Base-by-base conservation (phyloP, 2,797 vertebrate species). In the Threskiornis aethiopicus region DNA sequence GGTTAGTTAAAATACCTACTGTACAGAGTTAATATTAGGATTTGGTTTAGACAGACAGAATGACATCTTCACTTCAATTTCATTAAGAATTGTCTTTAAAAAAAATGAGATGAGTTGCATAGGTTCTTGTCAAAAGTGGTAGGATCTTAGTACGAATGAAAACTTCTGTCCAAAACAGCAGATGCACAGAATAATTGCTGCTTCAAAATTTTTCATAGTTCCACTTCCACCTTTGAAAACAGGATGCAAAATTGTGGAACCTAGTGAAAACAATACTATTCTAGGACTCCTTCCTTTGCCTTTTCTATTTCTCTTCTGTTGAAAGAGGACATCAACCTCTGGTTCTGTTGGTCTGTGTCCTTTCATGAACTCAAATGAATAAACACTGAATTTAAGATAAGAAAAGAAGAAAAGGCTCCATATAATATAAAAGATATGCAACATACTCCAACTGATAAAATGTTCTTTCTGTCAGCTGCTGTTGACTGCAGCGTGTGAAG, bases 1-100 rank as follows among this genome's bases (percentile, higher is more conserved):
- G 97, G 98, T 99, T 80, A 96, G 93, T 95, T 89, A 76, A 35
- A 77, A 49, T 59, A 84, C 75, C 31, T 89, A 18, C 35, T 64
- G 9, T 79, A n/a, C 24, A 39, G 58, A 58, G 17, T 72, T 88
- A 61, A 42, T 46, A 11, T 42, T 47, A 26, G 44, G 13, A 22
- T n/a, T 82, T 59, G 5, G 35, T 80, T 78, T 41, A 62, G n/a
- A 76, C 44, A 57, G 20, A 29, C 9, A 31, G 35, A 61, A 28
- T 78, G 24, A 55, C 14, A 20, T 69, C 42, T 79, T 66, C 25
- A 41, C 11, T 54, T 82, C 46, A 28, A 5, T 70, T 64, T n/a
- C 33, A 19, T 81, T 87, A 61, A 57, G 65, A 72, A 58, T 77
- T 75, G 17, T 39, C 37, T 85, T 91, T 61, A 5, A 80, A 90